Evolutionary conservation across 2,797 vertebrate genomes (phyloP).

Genomic region (Centroberyx gerrardi): DNA sequence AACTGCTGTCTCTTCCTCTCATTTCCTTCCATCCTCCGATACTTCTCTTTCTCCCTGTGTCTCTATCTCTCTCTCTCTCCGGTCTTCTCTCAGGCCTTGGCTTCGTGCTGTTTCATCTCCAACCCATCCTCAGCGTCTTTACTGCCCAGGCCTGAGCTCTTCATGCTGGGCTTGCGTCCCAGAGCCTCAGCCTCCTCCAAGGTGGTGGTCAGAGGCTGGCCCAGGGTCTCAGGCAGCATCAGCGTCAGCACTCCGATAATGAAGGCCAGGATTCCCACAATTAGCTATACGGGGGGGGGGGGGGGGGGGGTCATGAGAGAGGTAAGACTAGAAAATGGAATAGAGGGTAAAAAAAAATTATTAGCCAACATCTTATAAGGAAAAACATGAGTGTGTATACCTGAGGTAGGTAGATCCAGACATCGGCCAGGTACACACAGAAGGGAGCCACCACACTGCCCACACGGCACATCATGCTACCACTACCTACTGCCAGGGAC

Average conservation of each 20-base stretch:
- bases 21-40: conserved; percentile 4
- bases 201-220: conserved; percentile 89
- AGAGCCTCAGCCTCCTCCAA: conserved; percentile 89
- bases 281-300: conserved; percentile 71
- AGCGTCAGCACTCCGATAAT: conserved; percentile 89
- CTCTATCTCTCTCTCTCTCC: neutral
- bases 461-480: conserved; percentile 93
- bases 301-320: neutral
- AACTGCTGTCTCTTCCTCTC: neutral
- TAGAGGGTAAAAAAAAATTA: neutral
- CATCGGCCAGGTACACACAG: conserved; percentile 88
- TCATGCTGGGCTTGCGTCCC: conserved; percentile 69
- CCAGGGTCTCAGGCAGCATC: conserved; percentile 92
- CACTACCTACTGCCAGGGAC: conserved; percentile 92
- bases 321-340: neutral
- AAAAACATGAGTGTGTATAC: conserved; percentile 58
- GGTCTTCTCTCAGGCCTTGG: conserved; percentile 55
- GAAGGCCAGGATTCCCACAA: conserved; percentile 92
- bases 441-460: conserved; percentile 93
- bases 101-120: conserved; percentile 68
- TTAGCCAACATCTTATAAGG: neutral
- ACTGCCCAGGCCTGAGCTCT: conserved; percentile 16
- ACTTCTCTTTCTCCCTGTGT: neutral
- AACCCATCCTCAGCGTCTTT: conserved; percentile 52
- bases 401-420: conserved; percentile 94